A percentile compares a stretch with the other conserved stretches of the same genome.
Evolutionary conservation across 2,113 vertebrate species (phyloP).

Genomic region (Sphaerodactylus townsendi): DNA sequence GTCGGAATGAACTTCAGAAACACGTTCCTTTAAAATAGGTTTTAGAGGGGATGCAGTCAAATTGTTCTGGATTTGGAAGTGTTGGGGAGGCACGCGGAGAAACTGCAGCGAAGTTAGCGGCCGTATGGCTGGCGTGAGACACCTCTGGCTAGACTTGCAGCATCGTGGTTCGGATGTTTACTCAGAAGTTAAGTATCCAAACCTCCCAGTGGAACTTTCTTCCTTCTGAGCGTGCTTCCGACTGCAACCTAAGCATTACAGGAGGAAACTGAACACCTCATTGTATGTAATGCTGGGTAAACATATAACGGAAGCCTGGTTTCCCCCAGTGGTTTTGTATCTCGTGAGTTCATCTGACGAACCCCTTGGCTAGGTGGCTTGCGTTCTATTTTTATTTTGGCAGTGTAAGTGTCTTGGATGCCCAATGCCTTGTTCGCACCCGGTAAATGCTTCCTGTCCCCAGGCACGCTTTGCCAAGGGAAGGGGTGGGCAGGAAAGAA

Average conservation of each 20-base stretch:
- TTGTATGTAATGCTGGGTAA: background rate
- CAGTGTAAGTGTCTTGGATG: background rate
- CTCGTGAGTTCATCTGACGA: background rate
- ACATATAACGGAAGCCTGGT: background rate
- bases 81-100: background rate
- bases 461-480: background rate
- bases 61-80: background rate
- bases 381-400: background rate
- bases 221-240: background rate
- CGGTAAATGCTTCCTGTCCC: constrained; percentile 8
- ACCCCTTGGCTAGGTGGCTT: background rate
- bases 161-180: background rate
- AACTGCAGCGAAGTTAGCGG: background rate
- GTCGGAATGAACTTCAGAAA: too few relatives aligned
- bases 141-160: background rate
- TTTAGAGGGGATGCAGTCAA: background rate
- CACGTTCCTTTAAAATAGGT: background rate
- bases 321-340: background rate
- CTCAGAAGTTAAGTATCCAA: background rate
- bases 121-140: too few relatives aligned
- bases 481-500: background rate
- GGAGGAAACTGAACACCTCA: background rate
- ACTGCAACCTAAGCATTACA: background rate
- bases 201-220: background rate
- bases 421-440: background rate